Conservation (phyloP, 2,797 vertebrate genomes). For the Mionectes olivaceus region DNA sequence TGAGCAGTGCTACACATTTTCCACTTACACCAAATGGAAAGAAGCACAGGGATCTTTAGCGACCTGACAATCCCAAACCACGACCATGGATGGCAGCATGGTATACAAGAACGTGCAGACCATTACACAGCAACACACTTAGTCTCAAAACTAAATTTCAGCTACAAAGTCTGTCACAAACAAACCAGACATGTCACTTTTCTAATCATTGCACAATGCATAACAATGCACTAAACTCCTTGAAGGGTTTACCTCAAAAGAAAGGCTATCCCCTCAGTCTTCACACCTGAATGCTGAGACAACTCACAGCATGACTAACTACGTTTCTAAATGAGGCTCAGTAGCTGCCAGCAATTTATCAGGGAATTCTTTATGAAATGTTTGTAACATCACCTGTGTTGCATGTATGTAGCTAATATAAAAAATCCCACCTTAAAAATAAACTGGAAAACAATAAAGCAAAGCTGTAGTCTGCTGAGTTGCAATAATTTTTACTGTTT, state of each 20-base stretch:
- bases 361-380: neutral
- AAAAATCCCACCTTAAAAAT: neutral
- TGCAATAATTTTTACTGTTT: neutral
- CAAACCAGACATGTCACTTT: neutral
- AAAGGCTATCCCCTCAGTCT: neutral
- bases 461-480: neutral
- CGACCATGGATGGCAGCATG: neutral
- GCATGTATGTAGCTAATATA: neutral
- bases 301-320: neutral
- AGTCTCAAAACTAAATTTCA: neutral
- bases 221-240: neutral
- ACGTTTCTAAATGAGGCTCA: neutral
- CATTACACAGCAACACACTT: neutral
- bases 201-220: neutral
- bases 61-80: neutral
- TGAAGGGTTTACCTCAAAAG: neutral
- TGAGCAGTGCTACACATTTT: neutral
- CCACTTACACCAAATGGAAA: neutral
- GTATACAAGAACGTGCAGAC: neutral
- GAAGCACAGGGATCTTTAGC: neutral
- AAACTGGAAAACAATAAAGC: neutral
- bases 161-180: neutral
- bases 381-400: neutral
- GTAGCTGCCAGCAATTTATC: neutral
- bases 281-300: neutral